Evolutionary conservation across 2,888 invertebrate genomes (phyloP).

Genomic region (Phortica magna): DNA sequence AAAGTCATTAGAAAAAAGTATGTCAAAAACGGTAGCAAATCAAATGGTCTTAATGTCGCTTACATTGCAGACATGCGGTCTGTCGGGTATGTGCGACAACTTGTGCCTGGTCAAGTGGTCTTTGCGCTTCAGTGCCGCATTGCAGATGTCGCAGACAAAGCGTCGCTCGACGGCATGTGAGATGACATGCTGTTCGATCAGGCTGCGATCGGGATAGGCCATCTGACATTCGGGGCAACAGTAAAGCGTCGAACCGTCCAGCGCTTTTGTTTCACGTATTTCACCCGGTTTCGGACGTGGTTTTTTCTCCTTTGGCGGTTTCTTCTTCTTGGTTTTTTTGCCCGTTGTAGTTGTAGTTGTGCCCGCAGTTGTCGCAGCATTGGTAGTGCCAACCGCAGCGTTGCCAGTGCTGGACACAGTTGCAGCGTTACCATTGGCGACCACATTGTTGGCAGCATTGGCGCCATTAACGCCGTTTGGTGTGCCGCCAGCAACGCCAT

Average conservation of each 20-base stretch:
- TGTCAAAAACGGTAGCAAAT: neutral
- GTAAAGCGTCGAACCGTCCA: conserved; percentile 90
- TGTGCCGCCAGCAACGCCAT: conserved; percentile 51
- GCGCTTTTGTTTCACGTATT: conserved; percentile 80
- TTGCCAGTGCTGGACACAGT: conserved; percentile 76
- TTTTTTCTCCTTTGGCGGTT: conserved; percentile 86
- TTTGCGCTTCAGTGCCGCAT: conserved; percentile 91
- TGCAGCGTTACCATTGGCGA: conserved; percentile 59
- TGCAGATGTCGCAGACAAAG: conserved; percentile 93
- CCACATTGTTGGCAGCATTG: conserved; percentile 60
- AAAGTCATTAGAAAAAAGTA: neutral
- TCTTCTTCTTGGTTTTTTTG: conserved; percentile 79
- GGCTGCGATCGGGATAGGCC: conserved; percentile 91
- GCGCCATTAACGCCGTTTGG: conserved; percentile 40
- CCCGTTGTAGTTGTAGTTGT: conserved; percentile 73
- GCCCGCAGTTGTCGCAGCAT: conserved; percentile 75
- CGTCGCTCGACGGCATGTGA: conserved; percentile 91
- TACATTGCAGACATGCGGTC: conserved; percentile 91
- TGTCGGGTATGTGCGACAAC: conserved; percentile 92
- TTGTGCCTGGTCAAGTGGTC: conserved; percentile 92
- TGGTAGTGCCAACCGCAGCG: conserved; percentile 74
- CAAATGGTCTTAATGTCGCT: conserved; percentile 50
- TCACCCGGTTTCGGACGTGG: conserved; percentile 84
- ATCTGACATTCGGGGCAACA: conserved; percentile 94
- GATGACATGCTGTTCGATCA: conserved; percentile 90